Percentiles rank a stretch among this genome's conserved stretches.
Conservation (phyloP, 2,797 vertebrate genomes). For the Triplophysa bombifrons region DNA sequence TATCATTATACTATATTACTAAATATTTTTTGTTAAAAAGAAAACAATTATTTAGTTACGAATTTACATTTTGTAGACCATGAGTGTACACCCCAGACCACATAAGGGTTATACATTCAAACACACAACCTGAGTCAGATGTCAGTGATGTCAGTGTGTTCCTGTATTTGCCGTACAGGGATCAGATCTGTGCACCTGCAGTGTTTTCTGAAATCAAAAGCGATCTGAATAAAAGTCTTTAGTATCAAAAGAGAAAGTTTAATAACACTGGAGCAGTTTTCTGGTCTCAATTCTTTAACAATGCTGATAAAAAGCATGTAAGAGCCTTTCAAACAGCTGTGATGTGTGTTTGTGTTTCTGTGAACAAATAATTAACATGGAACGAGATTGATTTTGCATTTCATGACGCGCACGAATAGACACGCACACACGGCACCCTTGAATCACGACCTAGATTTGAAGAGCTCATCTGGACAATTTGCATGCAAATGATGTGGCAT, state of each 20-base stretch:
- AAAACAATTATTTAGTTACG: too few relatives aligned
- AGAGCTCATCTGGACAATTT: slow-evolving; percentile 54
- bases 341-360: slow-evolving; percentile 1
- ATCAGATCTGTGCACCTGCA: background rate
- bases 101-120: too few relatives aligned
- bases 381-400: slow-evolving; percentile 33
- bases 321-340: slow-evolving; percentile 8
- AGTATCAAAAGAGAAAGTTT: background rate
- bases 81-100: too few relatives aligned
- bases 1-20: too few relatives aligned
- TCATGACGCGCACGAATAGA: slow-evolving; percentile 36
- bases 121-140: background rate
- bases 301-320: background rate
- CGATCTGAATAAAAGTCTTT: background rate
- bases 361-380: slow-evolving; percentile 26
- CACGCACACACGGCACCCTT: background rate
- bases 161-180: background rate
- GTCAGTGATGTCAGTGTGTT: background rate
- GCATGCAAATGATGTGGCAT: slow-evolving; percentile 55
- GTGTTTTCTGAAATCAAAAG: background rate
- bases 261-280: background rate
- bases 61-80: too few relatives aligned
- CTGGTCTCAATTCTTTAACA: background rate
- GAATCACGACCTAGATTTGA: slow-evolving; percentile 49
- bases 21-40: too few relatives aligned